Percentiles rank a stretch among this genome's conserved stretches.
Conservation (phyloP, 2,797 vertebrate genomes). For the Platalea minor region DNA sequence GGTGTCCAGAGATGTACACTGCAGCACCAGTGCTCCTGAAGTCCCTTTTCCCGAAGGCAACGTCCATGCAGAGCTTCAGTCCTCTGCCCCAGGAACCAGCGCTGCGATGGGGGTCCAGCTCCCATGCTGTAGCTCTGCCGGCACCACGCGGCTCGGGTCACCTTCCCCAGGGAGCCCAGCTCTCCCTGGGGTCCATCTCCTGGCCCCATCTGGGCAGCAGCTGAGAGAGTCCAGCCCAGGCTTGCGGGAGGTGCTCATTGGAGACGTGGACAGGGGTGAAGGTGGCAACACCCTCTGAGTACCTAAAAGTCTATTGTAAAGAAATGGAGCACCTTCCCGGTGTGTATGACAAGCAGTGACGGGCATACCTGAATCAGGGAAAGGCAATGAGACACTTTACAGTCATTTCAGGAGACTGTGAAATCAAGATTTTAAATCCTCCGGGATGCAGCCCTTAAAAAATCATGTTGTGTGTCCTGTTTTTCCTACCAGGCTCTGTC, state of each 20-base stretch:
- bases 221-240: background rate
- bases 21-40: background rate
- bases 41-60: background rate
- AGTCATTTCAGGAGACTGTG: background rate
- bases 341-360: background rate
- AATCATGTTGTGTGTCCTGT: background rate
- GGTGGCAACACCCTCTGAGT: background rate
- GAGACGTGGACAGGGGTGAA: background rate
- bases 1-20: background rate
- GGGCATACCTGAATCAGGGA: background rate
- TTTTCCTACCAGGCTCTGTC: background rate
- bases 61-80: rapidly evolving
- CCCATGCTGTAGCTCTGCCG: rapidly evolving
- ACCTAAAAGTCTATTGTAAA: background rate
- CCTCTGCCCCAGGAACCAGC: background rate
- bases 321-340: rapidly evolving
- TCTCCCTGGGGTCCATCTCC: background rate
- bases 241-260: background rate
- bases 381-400: background rate
- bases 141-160: rapidly evolving
- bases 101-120: background rate
- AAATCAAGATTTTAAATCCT: background rate
- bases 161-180: background rate
- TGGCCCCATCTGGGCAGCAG: background rate
- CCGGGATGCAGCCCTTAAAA: background rate